phyloP scores from a whole-genome alignment of 2,888 invertebrate species.

The Hanleya hanleyi region DNA sequence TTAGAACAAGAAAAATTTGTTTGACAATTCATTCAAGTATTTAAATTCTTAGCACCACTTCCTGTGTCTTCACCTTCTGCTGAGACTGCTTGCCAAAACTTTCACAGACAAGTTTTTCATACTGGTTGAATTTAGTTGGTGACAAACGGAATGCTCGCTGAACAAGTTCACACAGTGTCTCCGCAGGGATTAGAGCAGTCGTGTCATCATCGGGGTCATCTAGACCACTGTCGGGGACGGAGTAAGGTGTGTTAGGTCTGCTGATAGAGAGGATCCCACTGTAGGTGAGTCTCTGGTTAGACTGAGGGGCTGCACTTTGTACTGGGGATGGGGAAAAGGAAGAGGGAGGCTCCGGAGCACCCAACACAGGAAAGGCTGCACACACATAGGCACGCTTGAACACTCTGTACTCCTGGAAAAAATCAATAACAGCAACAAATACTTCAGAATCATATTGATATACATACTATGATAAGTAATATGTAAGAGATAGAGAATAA shows the following conservation, averaged over 20 bases:
- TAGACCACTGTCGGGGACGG: constrained; percentile 53
- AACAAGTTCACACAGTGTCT: constrained; percentile 61
- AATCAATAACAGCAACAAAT: neutral
- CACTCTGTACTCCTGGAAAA: constrained; percentile 46
- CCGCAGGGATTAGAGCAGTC: constrained; percentile 58
- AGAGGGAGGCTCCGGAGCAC: constrained; percentile 63
- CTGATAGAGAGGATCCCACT: neutral
- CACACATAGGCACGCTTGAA: constrained; percentile 59
- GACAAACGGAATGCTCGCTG: constrained; percentile 54
- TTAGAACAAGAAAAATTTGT: no score
- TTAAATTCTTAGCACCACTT: no score
- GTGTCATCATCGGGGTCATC: constrained; percentile 52
- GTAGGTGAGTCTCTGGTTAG: neutral
- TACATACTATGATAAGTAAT: neutral
- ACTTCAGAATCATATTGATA: neutral
- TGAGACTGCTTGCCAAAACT: constrained; percentile 53
- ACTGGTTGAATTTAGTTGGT: constrained; percentile 49
- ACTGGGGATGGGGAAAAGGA: constrained; percentile 48
- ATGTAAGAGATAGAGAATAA: neutral
- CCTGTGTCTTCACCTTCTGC: constrained; percentile 47
- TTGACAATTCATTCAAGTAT: no score
- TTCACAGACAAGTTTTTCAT: constrained; percentile 48
- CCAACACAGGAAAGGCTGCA: constrained; percentile 62
- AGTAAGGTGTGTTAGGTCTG: constrained; percentile 39
- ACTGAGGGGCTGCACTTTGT: neutral